Conservation (phyloP, 2,113 vertebrate genomes). For the Machaerirhynchus nigripectus region DNA sequence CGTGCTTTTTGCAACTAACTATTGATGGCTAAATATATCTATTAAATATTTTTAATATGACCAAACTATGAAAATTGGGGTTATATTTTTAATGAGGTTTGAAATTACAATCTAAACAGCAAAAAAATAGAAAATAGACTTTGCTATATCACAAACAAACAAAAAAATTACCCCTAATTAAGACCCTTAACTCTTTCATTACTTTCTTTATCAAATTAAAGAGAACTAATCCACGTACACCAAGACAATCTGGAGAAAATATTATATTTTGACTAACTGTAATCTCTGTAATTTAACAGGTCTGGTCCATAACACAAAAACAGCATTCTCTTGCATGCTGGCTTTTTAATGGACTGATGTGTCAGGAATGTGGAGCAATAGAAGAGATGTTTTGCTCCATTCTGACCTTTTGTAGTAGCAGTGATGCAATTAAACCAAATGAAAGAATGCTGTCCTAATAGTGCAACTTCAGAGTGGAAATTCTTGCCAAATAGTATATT, state of each 20-base stretch:
- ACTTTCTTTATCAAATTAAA: background rate
- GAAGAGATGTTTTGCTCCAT: background rate
- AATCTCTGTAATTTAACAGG: background rate
- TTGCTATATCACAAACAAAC: background rate
- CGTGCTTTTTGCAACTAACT: background rate
- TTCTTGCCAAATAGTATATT: background rate
- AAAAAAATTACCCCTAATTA: background rate
- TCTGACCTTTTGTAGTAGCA: slow-evolving; percentile 5
- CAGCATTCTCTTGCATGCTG: background rate
- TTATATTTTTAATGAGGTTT: background rate
- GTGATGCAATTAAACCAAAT: background rate
- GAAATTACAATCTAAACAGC: background rate
- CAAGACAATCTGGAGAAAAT: background rate
- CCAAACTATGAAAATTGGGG: background rate
- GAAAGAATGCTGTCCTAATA: background rate
- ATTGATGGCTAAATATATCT: background rate
- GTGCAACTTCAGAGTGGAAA: background rate
- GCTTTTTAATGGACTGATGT: background rate
- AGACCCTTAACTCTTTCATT: background rate
- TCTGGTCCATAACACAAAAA: background rate
- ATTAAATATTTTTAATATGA: background rate
- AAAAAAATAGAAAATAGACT: background rate
- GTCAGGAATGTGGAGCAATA: background rate
- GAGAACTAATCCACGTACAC: background rate
- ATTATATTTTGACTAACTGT: background rate